Evolutionary conservation across 2,797 vertebrate genomes (phyloP).

Genomic region (Pogonophryne albipinna): DNA sequence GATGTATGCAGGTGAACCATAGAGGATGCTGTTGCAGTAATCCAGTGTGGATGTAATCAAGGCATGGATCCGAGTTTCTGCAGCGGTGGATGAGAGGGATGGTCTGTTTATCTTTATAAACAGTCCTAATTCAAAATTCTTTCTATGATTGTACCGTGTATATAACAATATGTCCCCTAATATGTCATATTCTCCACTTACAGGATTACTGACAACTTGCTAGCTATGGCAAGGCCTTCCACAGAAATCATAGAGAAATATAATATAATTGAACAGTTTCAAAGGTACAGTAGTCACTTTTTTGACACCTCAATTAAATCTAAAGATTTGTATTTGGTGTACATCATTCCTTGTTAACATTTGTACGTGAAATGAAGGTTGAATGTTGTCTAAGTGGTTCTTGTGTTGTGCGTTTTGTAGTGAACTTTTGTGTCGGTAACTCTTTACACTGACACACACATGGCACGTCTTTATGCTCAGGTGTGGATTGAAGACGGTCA

Average conservation of each 20-base stretch:
- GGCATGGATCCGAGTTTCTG: too few relatives aligned
- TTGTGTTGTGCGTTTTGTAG: not conserved
- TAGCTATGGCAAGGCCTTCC: slow-evolving; percentile 97
- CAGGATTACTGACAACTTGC: slow-evolving; percentile 96
- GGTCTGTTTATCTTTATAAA: not conserved
- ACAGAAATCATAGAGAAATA: slow-evolving; percentile 95
- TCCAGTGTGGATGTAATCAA: too few relatives aligned
- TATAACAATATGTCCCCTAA: slow-evolving; percentile 7
- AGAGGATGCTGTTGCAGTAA: too few relatives aligned
- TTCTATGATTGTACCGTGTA: not conserved
- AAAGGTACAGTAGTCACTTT: slow-evolving; percentile 82
- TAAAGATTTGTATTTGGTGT: not conserved
- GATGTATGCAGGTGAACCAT: too few relatives aligned
- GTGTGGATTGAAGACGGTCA: slow-evolving; percentile 93
- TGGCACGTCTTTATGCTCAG: slow-evolving; percentile 76
- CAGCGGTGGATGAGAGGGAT: too few relatives aligned
- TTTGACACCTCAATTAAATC: slow-evolving; percentile 4
- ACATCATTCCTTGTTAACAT: slow-evolving; percentile 5
- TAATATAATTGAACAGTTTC: slow-evolving; percentile 93
- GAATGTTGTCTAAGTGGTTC: not conserved
- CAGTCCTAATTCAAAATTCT: not conserved
- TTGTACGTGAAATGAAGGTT: not conserved
- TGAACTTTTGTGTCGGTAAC: not conserved
- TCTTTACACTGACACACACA: not conserved
- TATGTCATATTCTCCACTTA: slow-evolving; percentile 28